phyloP scores from a whole-genome alignment of 2,113 vertebrate species.

The Orthonyx spaldingii region DNA sequence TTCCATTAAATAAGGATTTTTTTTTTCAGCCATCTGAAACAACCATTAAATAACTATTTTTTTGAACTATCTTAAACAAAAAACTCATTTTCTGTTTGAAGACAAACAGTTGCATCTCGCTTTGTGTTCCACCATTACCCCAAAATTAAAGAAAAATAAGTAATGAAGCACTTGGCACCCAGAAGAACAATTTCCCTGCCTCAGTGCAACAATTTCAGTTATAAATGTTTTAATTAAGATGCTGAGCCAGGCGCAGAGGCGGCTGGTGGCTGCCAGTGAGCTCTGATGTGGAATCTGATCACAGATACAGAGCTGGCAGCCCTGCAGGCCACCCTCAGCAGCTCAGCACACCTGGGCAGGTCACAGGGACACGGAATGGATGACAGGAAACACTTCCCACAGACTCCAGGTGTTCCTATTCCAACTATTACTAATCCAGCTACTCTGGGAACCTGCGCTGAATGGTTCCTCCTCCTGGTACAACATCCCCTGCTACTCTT shows the following conservation, averaged over 20 bases:
- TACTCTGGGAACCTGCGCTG: fast-evolving
- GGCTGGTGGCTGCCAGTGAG: background rate
- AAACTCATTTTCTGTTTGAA: background rate
- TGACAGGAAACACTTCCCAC: background rate
- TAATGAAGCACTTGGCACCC: background rate
- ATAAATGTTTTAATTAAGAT: conserved; percentile 13
- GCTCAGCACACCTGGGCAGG: background rate
- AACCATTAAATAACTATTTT: background rate
- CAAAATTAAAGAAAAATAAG: background rate
- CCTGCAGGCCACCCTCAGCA: background rate
- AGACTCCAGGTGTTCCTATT: background rate
- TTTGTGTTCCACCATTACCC: background rate
- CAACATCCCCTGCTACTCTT: fast-evolving
- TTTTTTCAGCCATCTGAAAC: background rate
- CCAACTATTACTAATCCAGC: no score
- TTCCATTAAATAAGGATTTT: background rate
- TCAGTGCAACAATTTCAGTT: background rate
- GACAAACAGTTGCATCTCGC: background rate
- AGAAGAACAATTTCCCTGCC: background rate
- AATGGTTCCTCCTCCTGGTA: background rate
- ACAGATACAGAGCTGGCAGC: fast-evolving
- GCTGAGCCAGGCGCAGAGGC: background rate
- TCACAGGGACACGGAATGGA: fast-evolving
- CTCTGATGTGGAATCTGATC: background rate
- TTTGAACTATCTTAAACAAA: background rate